Evolutionary conservation across 2,888 invertebrate species (phyloP), one percentile per base, ranked within the genome.

Genomic region (Busseola fusca): DNA sequence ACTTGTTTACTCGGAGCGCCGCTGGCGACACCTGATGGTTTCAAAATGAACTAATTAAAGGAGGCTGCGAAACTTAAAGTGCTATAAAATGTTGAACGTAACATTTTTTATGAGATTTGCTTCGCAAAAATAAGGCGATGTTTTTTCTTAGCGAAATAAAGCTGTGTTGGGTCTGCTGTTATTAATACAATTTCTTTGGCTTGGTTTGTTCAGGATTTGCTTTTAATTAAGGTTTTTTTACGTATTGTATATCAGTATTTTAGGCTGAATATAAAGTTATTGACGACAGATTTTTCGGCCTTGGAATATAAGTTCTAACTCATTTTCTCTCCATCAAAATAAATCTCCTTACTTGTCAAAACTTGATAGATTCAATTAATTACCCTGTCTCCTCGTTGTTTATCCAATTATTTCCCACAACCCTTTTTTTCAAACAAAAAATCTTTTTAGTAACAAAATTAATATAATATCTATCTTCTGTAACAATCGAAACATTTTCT

Each of bases 21-120:
- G 58, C 69, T 66, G 69, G 81, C 75, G 85, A 84, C 85, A 85
- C 85, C 85, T 85, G 85, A 80, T 76, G 85, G 85, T 84, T 81
- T 73, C 77, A 74, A 81, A 85, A 85, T 81, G 76, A 85, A 85
- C 84, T 85, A 85, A 85, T 85, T 85, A 84, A 83, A 72, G 71
- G 76, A 70, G 73, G 70, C 71, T 76, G 74, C 69, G 67, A 58
- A 68, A 76, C 76, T 81, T 79, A 65, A 83, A 84, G 76, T 74
- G 74, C 70, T 72, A 74, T 78, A 80, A 84, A 78, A 82, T 77
- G 71, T 72, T 71, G 60, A 65, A 79, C 68, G 66, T 68, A 69
- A 67, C 54, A 63, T 72, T 78, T 84, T 84, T 82, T 83, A 85
- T 78, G 75, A 78, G 69, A 63, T 75, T 80, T 62, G 14, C 62